Evolutionary conservation across 37 sponge, comb jelly and placozoan genomes (phyloP).

Genomic region (Mnemiopsis leidyi): DNA sequence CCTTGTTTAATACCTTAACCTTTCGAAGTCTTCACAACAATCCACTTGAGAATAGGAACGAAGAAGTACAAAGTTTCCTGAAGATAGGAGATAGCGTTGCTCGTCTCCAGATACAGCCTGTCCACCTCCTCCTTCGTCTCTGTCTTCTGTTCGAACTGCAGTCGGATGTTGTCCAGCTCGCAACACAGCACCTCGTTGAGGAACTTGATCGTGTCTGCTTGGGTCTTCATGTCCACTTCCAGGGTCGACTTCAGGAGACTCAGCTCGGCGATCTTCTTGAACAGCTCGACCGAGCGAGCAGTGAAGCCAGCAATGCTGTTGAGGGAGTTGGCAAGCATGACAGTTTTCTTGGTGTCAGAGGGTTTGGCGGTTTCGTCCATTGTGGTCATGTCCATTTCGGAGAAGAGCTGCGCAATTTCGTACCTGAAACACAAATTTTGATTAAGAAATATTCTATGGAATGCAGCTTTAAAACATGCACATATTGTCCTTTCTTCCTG

Average conservation of each 20-base stretch:
- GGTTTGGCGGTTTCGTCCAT: constrained; percentile 61
- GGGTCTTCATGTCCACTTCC: constrained; percentile 63
- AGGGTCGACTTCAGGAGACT: constrained; percentile 44
- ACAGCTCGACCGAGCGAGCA: constrained; percentile 45
- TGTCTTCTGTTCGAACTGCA: constrained; percentile 37
- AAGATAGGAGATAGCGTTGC: constrained; percentile 58
- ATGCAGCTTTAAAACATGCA: too few relatives aligned
- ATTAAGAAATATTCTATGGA: too few relatives aligned
- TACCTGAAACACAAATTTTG: neutral
- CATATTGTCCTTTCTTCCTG: too few relatives aligned
- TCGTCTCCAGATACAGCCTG: constrained; percentile 30
- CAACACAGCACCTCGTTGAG: constrained; percentile 65
- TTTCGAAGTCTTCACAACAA: constrained; percentile 53
- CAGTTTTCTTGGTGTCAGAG: constrained; percentile 15
- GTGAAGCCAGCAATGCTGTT: constrained; percentile 33
- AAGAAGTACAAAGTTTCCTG: constrained; percentile 62
- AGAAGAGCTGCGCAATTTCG: neutral
- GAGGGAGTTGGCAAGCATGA: neutral
- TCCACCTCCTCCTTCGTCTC: constrained; percentile 21
- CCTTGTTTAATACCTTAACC: neutral
- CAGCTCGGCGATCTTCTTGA: constrained; percentile 64
- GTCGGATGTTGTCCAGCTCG: constrained; percentile 36
- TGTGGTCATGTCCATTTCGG: constrained; percentile 56
- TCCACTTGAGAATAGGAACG: constrained; percentile 55
- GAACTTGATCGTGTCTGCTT: constrained; percentile 56